Base-by-base conservation (phyloP, 2,797 vertebrate genomes). In the Anguilla obscura region DNA sequence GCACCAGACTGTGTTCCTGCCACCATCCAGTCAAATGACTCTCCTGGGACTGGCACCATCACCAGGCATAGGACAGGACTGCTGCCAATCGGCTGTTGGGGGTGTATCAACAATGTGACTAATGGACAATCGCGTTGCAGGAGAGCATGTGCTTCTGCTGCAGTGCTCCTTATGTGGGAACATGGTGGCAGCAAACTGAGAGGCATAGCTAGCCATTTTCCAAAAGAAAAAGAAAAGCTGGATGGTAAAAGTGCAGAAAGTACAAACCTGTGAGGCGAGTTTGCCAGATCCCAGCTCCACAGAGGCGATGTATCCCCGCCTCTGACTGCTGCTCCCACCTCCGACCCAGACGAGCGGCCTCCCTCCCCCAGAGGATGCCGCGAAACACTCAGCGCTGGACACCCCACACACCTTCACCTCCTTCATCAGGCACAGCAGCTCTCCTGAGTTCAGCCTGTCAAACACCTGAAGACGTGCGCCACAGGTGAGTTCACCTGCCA, bases 1-100 rank as follows among this genome's bases (percentile, higher is more conserved):
- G 95, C 95, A 24, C 98, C 98, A 10, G 96, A 95, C 92, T 99
- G 98, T 0, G 97, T 98, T 45, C 98, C 98, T 7, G 96, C 97
- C 86, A 99, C 96, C 90, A 99, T 93, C 98, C 98, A 99, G 88
- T 97, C 97, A 86, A 95, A 95, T 58, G 94, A 90, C 90, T 97
- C 96, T 12, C 91, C 86, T 36, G 96, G 94, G 92, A 98, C 93
- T 80, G 93, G 96, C 80, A 98, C 96, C 1, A 95, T 95, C 52
- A 95, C 93, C 33, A 99, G 95, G 90, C 97, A 98, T 89, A 99
- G 90, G 86, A 99, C 95, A 85, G 97, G 97, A 88, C 97, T 97
- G 85, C 95, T 96, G 92, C 97, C 94, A 18, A 99, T 93, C 89
- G 96, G 95, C 97, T 98, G 91, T 85, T 18, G 86, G 54, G 84